phyloP scores from a whole-genome alignment of 2,888 invertebrate species.

The Eupithecia vulgata region DNA sequence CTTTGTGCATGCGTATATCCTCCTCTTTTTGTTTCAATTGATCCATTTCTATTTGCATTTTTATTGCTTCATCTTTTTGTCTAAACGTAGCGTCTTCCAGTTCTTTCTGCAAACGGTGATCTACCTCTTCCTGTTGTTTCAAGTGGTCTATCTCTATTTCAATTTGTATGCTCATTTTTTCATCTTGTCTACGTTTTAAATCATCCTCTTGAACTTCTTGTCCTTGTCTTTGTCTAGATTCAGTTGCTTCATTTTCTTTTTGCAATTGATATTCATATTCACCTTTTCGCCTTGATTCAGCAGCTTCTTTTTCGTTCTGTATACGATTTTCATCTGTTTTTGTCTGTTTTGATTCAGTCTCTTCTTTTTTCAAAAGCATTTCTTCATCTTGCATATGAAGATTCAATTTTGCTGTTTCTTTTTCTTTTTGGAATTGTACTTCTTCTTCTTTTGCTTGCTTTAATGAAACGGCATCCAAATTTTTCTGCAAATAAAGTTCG shows the following conservation, averaged over 20 bases:
- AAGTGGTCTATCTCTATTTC: neutral
- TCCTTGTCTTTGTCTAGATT: slow-evolving; percentile 8
- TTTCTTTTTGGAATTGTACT: neutral
- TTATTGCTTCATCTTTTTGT: neutral
- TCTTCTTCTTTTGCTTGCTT: neutral
- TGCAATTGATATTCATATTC: slow-evolving; percentile 17
- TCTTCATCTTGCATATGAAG: slow-evolving; percentile 4
- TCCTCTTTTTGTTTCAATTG: slow-evolving; percentile 20
- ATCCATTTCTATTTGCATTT: slow-evolving; percentile 20
- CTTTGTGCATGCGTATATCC: neutral
- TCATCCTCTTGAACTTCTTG: too few relatives aligned
- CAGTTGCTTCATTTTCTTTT: slow-evolving; percentile 20
- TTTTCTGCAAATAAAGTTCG: slow-evolving; percentile 2
- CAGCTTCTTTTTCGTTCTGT: slow-evolving; percentile 4
- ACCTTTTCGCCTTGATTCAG: slow-evolving; percentile 6
- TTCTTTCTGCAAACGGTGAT: neutral
- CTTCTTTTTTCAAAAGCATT: neutral
- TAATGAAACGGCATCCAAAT: neutral
- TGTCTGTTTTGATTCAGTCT: slow-evolving; percentile 10
- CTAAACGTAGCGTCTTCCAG: neutral
- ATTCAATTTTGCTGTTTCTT: neutral
- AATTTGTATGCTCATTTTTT: neutral
- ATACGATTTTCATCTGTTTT: neutral
- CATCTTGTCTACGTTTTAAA: neutral
- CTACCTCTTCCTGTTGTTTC: neutral